phyloP scores from a whole-genome alignment of 2,113 vertebrate genomes.

The Phaetusa simplex region DNA sequence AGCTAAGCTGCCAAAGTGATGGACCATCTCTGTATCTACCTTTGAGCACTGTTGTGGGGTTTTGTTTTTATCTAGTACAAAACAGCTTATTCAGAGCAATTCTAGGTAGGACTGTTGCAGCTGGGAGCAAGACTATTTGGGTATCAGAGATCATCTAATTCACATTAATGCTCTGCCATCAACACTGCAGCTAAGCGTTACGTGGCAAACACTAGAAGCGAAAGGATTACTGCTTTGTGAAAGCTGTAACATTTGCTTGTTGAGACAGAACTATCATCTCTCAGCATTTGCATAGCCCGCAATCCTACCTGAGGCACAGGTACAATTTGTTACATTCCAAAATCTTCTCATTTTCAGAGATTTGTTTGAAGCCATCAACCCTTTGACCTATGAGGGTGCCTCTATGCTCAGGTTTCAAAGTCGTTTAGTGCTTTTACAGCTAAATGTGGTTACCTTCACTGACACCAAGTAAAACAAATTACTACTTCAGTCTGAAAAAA shows the following conservation, averaged over 20 bases:
- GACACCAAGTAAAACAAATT: not conserved
- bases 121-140: not conserved
- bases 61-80: not conserved
- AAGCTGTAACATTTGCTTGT: not conserved
- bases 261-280: not conserved
- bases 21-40: not conserved
- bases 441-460: not conserved
- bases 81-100: not conserved
- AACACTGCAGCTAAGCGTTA: not conserved
- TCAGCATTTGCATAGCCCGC: not conserved
- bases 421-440: not conserved
- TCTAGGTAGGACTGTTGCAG: not conserved
- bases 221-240: not conserved
- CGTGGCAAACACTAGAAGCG: not conserved
- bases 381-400: not conserved
- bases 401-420: not conserved
- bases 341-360: not conserved
- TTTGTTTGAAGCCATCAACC: not conserved
- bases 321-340: not conserved
- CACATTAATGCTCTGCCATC: not conserved
- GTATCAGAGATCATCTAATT: not conserved
- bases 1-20: not conserved
- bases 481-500: not conserved
- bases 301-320: not conserved
- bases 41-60: rapidly evolving